phyloP scores from a whole-genome alignment of 2,888 invertebrate species.

The Cephus nigrinus region DNA sequence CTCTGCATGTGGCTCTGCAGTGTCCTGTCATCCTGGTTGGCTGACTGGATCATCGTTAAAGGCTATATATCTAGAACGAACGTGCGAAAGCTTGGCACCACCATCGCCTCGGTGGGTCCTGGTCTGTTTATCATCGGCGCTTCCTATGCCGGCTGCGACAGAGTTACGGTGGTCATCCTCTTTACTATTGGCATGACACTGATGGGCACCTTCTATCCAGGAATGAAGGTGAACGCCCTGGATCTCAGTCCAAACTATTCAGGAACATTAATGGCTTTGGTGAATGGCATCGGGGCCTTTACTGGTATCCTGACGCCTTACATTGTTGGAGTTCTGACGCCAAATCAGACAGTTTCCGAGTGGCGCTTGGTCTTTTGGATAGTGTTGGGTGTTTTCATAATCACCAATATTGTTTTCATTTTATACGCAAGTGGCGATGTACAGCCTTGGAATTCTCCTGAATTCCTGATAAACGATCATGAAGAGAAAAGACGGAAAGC shows the following conservation, averaged over 20 bases:
- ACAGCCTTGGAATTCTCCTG: constrained; percentile 79
- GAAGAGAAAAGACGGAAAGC: constrained; percentile 16
- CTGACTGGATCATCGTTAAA: constrained; percentile 62
- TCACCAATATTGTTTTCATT: constrained; percentile 77
- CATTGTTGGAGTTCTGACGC: constrained; percentile 75
- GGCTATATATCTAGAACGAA: constrained; percentile 60
- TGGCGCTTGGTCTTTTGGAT: constrained; percentile 88
- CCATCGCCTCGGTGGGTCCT: constrained; percentile 67
- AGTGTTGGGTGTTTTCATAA: constrained; percentile 74
- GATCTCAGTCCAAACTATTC: constrained; percentile 68
- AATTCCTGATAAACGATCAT: constrained; percentile 46
- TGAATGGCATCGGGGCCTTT: constrained; percentile 76
- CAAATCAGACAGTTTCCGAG: constrained; percentile 73
- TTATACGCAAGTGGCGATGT: constrained; percentile 80
- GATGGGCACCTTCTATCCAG: constrained; percentile 68
- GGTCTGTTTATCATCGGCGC: constrained; percentile 67
- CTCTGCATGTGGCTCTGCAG: constrained; percentile 66
- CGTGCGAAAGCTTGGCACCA: constrained; percentile 67
- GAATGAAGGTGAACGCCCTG: constrained; percentile 67
- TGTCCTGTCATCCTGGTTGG: constrained; percentile 58
- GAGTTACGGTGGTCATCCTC: constrained; percentile 59
- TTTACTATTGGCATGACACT: constrained; percentile 67
- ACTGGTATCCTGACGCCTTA: constrained; percentile 79
- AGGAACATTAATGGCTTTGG: constrained; percentile 67
- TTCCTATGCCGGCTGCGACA: constrained; percentile 67